phyloP scores from a whole-genome alignment of 2,888 invertebrate species.

The Sinodicranocentrus sp. region DNA sequence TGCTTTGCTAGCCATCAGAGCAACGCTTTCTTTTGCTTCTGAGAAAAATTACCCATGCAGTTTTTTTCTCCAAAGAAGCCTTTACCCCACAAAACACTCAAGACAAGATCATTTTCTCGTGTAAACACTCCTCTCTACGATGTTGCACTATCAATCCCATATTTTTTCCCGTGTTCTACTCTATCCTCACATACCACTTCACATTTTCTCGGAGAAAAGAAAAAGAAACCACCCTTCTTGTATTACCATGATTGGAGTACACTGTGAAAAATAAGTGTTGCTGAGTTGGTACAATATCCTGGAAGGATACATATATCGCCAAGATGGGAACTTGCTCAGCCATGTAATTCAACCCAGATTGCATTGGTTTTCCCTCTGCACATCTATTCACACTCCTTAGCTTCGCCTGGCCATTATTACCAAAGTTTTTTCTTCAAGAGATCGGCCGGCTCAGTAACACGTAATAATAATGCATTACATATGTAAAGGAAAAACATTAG shows the following conservation, averaged over 20 bases:
- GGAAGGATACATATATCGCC: not conserved
- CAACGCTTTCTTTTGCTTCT: no score
- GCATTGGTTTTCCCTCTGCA: conserved; percentile 14
- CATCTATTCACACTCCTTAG: not conserved
- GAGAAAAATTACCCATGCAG: not conserved
- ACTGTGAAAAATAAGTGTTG: not conserved
- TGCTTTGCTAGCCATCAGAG: not conserved
- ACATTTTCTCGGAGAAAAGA: not conserved
- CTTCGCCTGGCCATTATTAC: not conserved
- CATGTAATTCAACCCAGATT: conserved; percentile 29
- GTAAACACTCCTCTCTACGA: not conserved
- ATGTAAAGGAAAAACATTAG: conserved; percentile 6
- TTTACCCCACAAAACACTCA: not conserved
- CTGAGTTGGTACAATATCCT: not conserved
- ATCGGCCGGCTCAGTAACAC: no score
- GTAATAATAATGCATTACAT: conserved; percentile 2
- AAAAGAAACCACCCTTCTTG: not conserved
- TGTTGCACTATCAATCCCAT: conserved; percentile 3
- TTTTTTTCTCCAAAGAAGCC: not conserved
- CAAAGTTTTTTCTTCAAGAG: no score
- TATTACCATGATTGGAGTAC: not conserved
- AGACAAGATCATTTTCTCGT: conserved; percentile 17
- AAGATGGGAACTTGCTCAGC: conserved; percentile 7
- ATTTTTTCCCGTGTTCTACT: not conserved
- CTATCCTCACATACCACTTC: not conserved